These are phyloP conservation scores for Eurosta solidaginis DNA, from an alignment of 1,140 invertebrate genomes.

Conservation along the genomic window DNA sequence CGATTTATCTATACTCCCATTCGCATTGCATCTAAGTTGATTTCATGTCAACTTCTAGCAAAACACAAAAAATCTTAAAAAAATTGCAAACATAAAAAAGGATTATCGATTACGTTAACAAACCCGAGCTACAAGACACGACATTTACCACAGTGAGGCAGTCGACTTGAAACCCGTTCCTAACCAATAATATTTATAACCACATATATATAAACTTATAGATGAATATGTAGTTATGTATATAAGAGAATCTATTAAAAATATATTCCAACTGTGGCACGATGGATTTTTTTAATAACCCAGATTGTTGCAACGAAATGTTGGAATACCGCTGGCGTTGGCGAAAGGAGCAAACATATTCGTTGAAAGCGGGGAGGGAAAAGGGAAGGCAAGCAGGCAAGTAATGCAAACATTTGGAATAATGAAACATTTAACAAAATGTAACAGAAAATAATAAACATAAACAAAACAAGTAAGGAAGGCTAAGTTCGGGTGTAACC, in stretches of 20 bases:
- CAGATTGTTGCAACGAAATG: neutral
- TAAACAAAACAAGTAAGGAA: neutral
- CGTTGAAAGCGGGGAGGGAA: neutral
- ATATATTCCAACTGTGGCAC: constrained; percentile 10
- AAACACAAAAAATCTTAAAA: neutral
- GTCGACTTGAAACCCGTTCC: neutral
- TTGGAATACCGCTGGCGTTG: neutral
- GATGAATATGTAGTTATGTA: neutral
- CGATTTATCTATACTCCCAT: neutral
- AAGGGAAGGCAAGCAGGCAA: neutral
- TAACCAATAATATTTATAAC: neutral
- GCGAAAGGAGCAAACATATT: neutral
- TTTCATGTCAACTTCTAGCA: neutral
- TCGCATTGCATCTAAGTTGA: neutral
- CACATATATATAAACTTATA: neutral
- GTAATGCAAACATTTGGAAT: constrained; percentile 31
- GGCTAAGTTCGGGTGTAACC: too few relatives aligned
- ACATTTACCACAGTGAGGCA: neutral
- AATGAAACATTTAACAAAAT: constrained; percentile 30
- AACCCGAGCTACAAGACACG: neutral
- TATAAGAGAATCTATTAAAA: neutral
- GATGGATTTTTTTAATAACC: constrained; percentile 23
- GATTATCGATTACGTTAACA: constrained; percentile 24
- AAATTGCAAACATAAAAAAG: neutral
- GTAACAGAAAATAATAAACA: neutral